Conservation (phyloP, 2,888 invertebrate species). For the Agrotis ipsilon region DNA sequence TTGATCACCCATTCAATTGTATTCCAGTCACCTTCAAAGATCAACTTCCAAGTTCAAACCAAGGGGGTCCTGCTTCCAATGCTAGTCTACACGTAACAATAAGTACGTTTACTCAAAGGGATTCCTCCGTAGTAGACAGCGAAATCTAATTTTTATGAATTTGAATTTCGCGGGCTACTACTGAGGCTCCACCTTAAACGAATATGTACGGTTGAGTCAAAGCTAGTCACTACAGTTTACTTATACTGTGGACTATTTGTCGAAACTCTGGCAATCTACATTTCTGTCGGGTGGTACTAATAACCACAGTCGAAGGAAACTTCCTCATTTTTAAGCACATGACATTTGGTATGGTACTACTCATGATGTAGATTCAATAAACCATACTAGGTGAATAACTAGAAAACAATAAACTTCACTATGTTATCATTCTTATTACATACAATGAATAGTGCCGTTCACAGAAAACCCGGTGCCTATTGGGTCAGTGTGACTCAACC, state of each 20-base stretch:
- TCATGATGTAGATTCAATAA: slow-evolving; percentile 10
- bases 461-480: slow-evolving; percentile 65
- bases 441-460: slow-evolving; percentile 64
- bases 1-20: too few species aligned
- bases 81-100: background rate
- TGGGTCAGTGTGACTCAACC: slow-evolving; percentile 77
- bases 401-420: slow-evolving; percentile 51
- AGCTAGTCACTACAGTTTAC: background rate
- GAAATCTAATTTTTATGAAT: too few species aligned
- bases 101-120: too few species aligned
- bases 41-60: background rate
- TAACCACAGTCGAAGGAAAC: background rate
- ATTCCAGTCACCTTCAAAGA: background rate
- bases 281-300: background rate
- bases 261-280: too few species aligned
- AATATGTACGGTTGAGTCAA: background rate
- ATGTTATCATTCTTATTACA: slow-evolving; percentile 59
- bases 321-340: slow-evolving; percentile 5
- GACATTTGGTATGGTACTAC: slow-evolving; percentile 9
- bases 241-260: background rate
- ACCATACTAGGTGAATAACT: slow-evolving; percentile 45
- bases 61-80: background rate
- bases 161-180: too few species aligned
- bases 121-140: too few species aligned
- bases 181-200: too few species aligned